Percentiles rank a stretch among this genome's conserved stretches.
These are phyloP conservation scores for Halictus ligatus DNA, from an alignment of 2,888 invertebrate species.

Conservation along the genomic window DNA sequence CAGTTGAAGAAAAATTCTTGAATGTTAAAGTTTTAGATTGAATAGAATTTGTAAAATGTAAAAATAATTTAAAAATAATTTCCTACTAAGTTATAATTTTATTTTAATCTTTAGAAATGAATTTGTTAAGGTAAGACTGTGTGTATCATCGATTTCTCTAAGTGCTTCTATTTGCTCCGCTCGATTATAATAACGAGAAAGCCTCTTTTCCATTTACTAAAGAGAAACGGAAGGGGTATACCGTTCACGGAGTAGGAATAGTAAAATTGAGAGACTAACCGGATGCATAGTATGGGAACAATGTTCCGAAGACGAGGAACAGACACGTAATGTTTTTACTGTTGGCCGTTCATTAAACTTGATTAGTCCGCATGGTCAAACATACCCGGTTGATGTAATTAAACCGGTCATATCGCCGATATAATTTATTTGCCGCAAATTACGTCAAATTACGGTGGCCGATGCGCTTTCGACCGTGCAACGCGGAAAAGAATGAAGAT, in stretches of 20 bases:
- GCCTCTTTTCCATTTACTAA: neutral
- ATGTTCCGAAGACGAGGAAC: constrained; percentile 27
- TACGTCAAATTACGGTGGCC: constrained; percentile 45
- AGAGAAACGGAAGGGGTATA: neutral
- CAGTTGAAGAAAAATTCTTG: no score
- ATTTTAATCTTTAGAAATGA: neutral
- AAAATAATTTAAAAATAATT: neutral
- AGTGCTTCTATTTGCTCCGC: neutral
- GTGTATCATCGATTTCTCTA: neutral
- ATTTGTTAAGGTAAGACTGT: no score
- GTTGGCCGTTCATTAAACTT: constrained; percentile 55
- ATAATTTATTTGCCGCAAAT: constrained; percentile 65
- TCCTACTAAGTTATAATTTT: neutral
- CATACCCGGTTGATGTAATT: constrained; percentile 53
- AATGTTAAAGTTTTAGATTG: neutral
- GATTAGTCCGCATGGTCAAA: constrained; percentile 44
- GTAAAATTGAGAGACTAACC: neutral
- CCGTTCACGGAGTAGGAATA: neutral
- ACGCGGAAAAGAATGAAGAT: neutral
- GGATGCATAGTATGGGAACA: constrained; percentile 29
- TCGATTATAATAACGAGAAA: neutral
- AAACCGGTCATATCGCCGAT: constrained; percentile 40
- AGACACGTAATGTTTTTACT: constrained; percentile 54
- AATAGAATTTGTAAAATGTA: neutral
- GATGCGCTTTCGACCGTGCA: neutral